Evolutionary conservation across 2,888 invertebrate genomes (phyloP).

Genomic region (Lasioglossum morio): DNA sequence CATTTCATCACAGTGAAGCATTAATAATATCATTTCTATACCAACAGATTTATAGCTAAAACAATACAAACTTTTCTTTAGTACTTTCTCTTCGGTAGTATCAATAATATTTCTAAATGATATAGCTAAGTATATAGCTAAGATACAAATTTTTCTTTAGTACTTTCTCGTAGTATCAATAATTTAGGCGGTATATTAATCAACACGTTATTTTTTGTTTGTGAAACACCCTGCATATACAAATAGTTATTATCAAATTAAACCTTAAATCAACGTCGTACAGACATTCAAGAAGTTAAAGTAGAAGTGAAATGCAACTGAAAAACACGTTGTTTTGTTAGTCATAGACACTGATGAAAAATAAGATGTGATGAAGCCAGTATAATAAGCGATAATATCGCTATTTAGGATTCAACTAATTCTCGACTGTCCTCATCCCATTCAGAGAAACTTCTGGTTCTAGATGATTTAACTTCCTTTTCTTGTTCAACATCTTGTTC

Average conservation of each 20-base stretch:
- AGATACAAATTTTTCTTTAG: conserved; percentile 3
- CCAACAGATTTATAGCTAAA: conserved; percentile 10
- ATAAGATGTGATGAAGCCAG: conserved; percentile 36
- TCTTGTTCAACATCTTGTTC: conserved; percentile 64
- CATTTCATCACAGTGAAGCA: not conserved
- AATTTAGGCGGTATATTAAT: conserved; percentile 8
- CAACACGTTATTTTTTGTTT: not conserved
- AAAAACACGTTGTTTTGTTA: conserved; percentile 49
- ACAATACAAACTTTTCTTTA: conserved; percentile 11
- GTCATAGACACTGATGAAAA: conserved; percentile 45
- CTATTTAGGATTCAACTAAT: conserved; percentile 62
- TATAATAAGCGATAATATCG: conserved; percentile 35
- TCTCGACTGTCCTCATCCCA: conserved; percentile 78
- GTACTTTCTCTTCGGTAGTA: not conserved
- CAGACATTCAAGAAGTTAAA: conserved; percentile 28
- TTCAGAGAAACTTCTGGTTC: conserved; percentile 71
- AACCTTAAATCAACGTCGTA: conserved; percentile 12
- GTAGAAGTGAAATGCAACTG: conserved; percentile 44
- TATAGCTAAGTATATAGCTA: not conserved
- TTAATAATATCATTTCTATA: not conserved
- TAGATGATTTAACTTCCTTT: conserved; percentile 46
- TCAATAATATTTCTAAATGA: not conserved
- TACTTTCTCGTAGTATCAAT: conserved; percentile 1
- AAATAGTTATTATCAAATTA: conserved; percentile 18
- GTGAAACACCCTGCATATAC: conserved; percentile 33